Percentiles rank a stretch among this genome's conserved stretches.
These are phyloP conservation scores for Myathropa florea DNA, from an alignment of 2,888 invertebrate species.

Conservation along the genomic window DNA sequence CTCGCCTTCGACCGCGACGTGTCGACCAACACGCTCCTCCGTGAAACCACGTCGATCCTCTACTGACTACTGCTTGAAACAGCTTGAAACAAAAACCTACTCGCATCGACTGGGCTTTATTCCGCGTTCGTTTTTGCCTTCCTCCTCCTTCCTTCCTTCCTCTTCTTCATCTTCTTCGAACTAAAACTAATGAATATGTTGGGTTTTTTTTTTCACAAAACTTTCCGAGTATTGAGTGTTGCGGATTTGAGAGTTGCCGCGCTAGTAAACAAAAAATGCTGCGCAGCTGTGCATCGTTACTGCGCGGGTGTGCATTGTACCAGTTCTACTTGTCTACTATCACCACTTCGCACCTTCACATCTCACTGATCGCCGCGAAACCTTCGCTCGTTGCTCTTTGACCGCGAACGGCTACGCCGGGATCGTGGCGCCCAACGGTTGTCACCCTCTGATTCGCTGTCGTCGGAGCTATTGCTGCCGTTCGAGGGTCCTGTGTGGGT, in stretches of 20 bases:
- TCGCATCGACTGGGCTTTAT: constrained; percentile 14
- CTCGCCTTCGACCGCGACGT: background rate
- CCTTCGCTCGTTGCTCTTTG: constrained; percentile 74
- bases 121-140: too few relatives aligned
- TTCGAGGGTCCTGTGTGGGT: constrained; percentile 48
- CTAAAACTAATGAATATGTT: constrained; percentile 70
- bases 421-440: constrained; percentile 73
- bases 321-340: constrained; percentile 58
- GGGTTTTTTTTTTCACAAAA: constrained; percentile 44
- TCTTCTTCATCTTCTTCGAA: constrained; percentile 10
- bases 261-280: constrained; percentile 18
- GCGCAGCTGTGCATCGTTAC: constrained; percentile 37
- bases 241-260: constrained; percentile 30
- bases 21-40: background rate
- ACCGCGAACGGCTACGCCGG: constrained; percentile 73
- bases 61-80: constrained; percentile 34
- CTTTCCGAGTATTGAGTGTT: constrained; percentile 58
- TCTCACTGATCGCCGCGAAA: constrained; percentile 68
- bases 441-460: constrained; percentile 73
- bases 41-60: background rate
- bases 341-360: constrained; percentile 56
- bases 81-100: constrained; percentile 30
- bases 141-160: background rate
- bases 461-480: constrained; percentile 73
- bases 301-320: constrained; percentile 36